Conservation (phyloP, 2,888 invertebrate species). For the Thumatha senex region DNA sequence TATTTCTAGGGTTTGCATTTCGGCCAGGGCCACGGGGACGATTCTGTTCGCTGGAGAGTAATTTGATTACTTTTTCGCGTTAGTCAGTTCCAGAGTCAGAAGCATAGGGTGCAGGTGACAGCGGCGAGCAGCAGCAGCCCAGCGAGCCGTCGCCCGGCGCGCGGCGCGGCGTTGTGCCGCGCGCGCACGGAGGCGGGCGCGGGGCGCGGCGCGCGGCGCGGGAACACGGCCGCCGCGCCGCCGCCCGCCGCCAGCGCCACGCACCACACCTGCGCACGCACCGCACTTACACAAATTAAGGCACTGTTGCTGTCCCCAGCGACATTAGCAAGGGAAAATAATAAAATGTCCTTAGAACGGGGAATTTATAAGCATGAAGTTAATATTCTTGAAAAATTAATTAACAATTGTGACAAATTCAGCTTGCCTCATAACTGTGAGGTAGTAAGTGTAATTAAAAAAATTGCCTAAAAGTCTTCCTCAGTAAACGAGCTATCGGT, state of each 20-base stretch:
- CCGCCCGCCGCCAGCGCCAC: constrained; percentile 54
- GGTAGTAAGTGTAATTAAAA: too few species aligned
- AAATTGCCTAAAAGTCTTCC: too few species aligned
- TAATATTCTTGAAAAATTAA: too few species aligned
- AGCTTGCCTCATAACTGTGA: too few species aligned
- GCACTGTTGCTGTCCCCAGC: too few species aligned
- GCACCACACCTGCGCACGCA: constrained; percentile 58
- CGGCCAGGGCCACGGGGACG: neutral
- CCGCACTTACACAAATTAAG: neutral
- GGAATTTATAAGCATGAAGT: too few species aligned
- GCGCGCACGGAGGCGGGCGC: constrained; percentile 59
- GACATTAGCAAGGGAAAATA: too few species aligned
- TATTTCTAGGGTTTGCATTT: too few species aligned
- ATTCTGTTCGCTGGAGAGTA: neutral
- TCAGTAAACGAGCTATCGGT: too few species aligned
- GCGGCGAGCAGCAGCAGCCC: neutral
- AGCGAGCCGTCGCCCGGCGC: constrained; percentile 14
- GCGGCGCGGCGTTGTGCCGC: constrained; percentile 59
- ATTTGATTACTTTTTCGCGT: constrained; percentile 2
- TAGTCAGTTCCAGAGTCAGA: neutral
- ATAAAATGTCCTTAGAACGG: too few species aligned
- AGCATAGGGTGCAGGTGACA: neutral
- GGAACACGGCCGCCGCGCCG: constrained; percentile 71
- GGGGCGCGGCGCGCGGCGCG: constrained; percentile 42
- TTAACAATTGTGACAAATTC: too few species aligned